These are phyloP conservation scores for Bubalus kerabau DNA, from an alignment of 2,113 vertebrate species.

Conservation along the genomic window DNA sequence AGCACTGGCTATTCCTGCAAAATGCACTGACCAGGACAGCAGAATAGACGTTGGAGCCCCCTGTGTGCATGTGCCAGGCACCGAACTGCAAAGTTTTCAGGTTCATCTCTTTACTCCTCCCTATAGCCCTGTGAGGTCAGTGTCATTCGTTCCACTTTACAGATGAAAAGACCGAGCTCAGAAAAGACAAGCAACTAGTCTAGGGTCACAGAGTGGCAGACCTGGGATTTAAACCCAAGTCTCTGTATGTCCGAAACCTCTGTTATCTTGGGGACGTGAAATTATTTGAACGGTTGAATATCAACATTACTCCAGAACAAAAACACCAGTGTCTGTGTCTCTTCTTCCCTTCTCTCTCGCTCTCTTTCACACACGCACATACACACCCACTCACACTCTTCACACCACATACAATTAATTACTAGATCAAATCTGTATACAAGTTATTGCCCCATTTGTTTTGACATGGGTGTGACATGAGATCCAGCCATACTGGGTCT, in stretches of 20 bases:
- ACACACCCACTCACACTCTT: neutral
- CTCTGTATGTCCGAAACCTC: neutral
- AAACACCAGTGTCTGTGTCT: neutral
- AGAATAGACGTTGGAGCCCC: accelerated
- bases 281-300: neutral
- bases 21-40: neutral
- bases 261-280: neutral
- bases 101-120: neutral
- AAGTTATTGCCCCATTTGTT: neutral
- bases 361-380: neutral
- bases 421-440: neutral
- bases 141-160: neutral
- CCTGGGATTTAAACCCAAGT: neutral
- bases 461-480: neutral
- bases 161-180: neutral
- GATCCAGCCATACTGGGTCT: no score
- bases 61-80: no score
- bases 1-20: neutral
- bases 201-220: neutral
- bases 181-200: neutral
- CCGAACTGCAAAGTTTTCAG: accelerated
- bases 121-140: neutral
- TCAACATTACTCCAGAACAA: neutral
- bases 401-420: neutral
- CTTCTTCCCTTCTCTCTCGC: accelerated